These are phyloP conservation scores for Ditula angustiorana DNA, from an alignment of 2,888 invertebrate genomes.

Conservation along the genomic window DNA sequence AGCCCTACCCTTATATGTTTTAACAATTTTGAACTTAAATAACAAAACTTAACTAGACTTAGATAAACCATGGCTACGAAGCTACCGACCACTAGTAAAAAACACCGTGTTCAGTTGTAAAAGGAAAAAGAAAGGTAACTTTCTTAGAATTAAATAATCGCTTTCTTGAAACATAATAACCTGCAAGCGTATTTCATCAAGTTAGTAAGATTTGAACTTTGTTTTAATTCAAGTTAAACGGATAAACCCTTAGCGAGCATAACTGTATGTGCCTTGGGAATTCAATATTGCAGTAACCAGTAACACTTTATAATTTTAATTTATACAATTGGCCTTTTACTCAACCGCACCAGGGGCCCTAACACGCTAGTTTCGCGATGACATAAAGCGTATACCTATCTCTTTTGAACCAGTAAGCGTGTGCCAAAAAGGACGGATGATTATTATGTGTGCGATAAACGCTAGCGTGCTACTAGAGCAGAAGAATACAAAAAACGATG, in stretches of 20 bases:
- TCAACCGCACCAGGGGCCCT: no score
- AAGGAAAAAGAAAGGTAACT: slow-evolving; percentile 15
- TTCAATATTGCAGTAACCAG: slow-evolving; percentile 14
- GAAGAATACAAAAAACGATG: no score
- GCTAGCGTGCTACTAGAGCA: no score
- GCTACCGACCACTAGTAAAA: background rate
- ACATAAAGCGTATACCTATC: no score
- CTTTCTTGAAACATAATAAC: slow-evolving; percentile 30
- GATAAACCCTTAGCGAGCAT: slow-evolving; percentile 21
- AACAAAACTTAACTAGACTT: background rate
- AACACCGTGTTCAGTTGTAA: slow-evolving; percentile 7
- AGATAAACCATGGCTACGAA: background rate
- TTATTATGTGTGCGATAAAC: no score
- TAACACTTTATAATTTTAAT: no score
- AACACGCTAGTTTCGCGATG: no score
- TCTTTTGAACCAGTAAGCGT: no score
- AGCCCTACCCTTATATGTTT: no score
- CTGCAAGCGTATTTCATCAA: slow-evolving; percentile 30
- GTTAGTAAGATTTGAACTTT: slow-evolving; percentile 14
- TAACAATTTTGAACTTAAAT: no score
- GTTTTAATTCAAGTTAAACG: slow-evolving; percentile 32
- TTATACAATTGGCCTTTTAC: no score
- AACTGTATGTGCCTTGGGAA: slow-evolving; percentile 22
- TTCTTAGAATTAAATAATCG: slow-evolving; percentile 29
- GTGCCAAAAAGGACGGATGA: no score